Evolutionary conservation across 1,140 invertebrate species (phyloP).

Genomic region (Drosophila bifasciata): DNA sequence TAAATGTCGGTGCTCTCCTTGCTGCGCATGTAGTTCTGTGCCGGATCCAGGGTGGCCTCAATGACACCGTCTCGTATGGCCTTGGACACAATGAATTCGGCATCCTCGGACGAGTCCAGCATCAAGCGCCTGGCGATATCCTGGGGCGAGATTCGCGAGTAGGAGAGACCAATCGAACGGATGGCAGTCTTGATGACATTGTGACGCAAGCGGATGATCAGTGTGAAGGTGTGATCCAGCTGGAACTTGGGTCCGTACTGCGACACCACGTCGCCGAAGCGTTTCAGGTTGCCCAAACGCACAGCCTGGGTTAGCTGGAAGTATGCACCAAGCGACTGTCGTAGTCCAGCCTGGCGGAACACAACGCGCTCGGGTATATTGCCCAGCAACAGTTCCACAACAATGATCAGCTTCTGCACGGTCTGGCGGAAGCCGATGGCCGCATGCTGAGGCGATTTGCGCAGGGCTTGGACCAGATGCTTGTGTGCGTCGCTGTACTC

Average conservation of each 20-base stretch:
- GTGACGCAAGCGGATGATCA: conserved; percentile 96
- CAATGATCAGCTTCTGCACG: conserved; percentile 97
- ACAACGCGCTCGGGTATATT: conserved; percentile 98
- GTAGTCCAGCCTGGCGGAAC: conserved; percentile 93
- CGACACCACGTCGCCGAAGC: conserved; percentile 97
- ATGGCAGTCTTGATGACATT: conserved; percentile 99
- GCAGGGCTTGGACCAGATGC: conserved; percentile 95
- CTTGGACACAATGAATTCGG: conserved; percentile 99
- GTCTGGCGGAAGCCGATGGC: conserved; percentile 99
- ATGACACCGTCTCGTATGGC: conserved; percentile 99
- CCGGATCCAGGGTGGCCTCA: conserved; percentile 97
- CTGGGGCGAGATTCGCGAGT: conserved; percentile 97
- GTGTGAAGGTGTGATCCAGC: conserved; percentile 96
- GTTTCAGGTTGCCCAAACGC: conserved; percentile 95
- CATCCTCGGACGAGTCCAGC: conserved; percentile 97
- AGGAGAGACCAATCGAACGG: conserved; percentile 97
- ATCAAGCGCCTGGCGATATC: conserved; percentile 97
- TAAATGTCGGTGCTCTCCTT: conserved; percentile 99
- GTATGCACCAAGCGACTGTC: conserved; percentile 95
- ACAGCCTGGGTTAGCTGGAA: conserved; percentile 99
- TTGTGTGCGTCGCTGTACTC: conserved; percentile 99
- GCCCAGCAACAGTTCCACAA: conserved; percentile 97
- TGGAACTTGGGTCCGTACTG: conserved; percentile 95
- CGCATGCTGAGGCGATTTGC: conserved; percentile 98
- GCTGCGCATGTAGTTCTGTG: conserved; percentile 97